A percentile compares a stretch with the other conserved stretches of the same genome.
Conservation (phyloP, 2,797 vertebrate species). For the Perodicticus potto region DNA sequence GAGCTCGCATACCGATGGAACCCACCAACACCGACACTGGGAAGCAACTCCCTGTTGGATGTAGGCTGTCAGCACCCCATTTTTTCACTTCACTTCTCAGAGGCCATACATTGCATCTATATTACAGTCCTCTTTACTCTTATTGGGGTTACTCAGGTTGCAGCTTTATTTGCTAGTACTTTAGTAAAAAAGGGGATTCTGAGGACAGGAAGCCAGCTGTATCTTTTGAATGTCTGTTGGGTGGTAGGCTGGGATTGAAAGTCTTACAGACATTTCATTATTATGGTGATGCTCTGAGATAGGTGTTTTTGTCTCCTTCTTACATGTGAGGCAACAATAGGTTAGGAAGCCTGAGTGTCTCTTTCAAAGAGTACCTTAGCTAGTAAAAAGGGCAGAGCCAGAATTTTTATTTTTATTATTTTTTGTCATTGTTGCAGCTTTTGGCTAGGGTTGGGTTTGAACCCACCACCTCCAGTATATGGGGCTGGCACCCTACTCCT, state of each 20-base stretch:
- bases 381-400: not conserved
- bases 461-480: no score
- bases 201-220: not conserved
- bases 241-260: not conserved
- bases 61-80: not conserved
- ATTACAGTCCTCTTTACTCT: not conserved
- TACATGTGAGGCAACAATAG: not conserved
- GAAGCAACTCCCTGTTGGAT: no score
- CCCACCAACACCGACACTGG: not conserved
- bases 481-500: no score
- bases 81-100: not conserved
- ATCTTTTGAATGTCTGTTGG: not conserved
- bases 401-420: not conserved
- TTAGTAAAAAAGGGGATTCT: not conserved
- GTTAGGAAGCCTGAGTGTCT: not conserved
- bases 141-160: not conserved
- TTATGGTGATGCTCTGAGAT: not conserved
- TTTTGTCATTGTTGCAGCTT: no score
- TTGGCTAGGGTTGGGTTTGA: no score
- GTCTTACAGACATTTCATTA: not conserved
- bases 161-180: not conserved
- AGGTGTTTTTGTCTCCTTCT: not conserved
- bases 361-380: not conserved
- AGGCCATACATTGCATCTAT: not conserved
- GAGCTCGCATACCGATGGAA: not conserved